Base-by-base conservation (phyloP, 2,888 invertebrate species). In the Drosophila diplacantha region DNA sequence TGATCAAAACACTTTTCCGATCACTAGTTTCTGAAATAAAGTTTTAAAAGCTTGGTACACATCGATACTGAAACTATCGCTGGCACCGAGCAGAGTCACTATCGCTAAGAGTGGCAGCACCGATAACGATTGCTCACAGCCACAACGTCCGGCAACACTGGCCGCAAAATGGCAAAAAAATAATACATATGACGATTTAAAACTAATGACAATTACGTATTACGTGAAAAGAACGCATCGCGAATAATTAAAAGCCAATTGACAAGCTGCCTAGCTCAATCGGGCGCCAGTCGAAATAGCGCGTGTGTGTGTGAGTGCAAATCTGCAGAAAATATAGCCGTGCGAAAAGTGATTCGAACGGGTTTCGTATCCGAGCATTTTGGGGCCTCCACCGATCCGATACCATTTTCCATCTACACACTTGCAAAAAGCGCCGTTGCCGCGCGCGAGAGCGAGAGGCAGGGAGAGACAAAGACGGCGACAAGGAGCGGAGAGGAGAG, bases 141-240 rank as follows among this genome's bases (percentile, higher is more conserved):
- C n/a, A 18, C 12, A 44, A 34, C 57, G 65, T 81, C 80, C 74
- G 83, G 77, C 83, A 82, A 75, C 81, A 70, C 78, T 74, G 58
- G 80, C 81, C 77, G 77, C 65, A 72, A 80, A 77, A 82, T 67
- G 65, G 65, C 65, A 68, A 66, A 66, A 68, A 66, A 66, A 66
- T 66, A 78, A 78, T 78, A 81, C 75, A 77, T 78, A 82, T 83
- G 83, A 74, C 77, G 81, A 74, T 78, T 83, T 81, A 78, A 66
- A 83, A 81, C 75, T 83, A 83, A 74, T 71, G 78, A 78, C 81
- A 83, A 83, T 78, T 78, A 77, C 83, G 77, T 78, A 78, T 78
- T 78, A 78, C 81, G 78, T 83, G 81, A 83, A 78, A 78, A 83
- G 75, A 83, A 83, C 75, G 71, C 79, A 74, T 51, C 62, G 59